Base-by-base conservation (phyloP, 1,140 invertebrate species). In the Eciton burchellii region DNA sequence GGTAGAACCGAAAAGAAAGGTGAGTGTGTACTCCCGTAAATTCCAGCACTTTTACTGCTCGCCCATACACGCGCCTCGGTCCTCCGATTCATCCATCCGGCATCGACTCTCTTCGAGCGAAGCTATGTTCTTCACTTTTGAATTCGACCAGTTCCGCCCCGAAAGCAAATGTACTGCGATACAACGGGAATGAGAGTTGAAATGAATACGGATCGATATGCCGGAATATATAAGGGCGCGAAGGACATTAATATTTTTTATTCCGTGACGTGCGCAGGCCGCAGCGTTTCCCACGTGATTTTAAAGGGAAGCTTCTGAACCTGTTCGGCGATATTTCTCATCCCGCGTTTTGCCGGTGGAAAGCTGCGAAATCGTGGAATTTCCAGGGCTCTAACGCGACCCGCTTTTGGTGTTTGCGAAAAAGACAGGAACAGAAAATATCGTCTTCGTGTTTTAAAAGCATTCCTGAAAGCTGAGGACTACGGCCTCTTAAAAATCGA, bases 21-120 rank as follows among this genome's bases (percentile, higher is more conserved):
- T 29, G 12, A 21, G 54, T 70, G 68, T 70, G 68, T 79, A 79
- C 1, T 8, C 11, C 63, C 63, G 63, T 79, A 79, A 79, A 79
- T 79, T 79, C 74, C 63, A 45, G 12, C 63, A 79, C 70, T 79
- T 79, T 79, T 68, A 79, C 49, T 21, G 8, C 70, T 29, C 35
- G 56, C 24, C 74, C 29, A 57, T 26, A 66, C n/a, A 45, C 35
- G 24, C 21, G 63, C 52, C 47, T 35, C 12, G 60, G 47, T 68
- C 62, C 24, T 54, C 52, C 49, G 63, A 79, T 79, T 79, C 74
- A 57, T 70, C 35, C 74, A 57, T 70, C 35, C 49, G n/a, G 12
- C 35, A 49, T 56, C 21, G 47, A 56, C 66, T n/a, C 49, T 70
- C 43, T 79, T 68, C 68, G 35, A 35, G 35, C 62, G 60, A 47